Conservation (phyloP, 2,113 vertebrate species). For the Patagioenas fasciata region DNA sequence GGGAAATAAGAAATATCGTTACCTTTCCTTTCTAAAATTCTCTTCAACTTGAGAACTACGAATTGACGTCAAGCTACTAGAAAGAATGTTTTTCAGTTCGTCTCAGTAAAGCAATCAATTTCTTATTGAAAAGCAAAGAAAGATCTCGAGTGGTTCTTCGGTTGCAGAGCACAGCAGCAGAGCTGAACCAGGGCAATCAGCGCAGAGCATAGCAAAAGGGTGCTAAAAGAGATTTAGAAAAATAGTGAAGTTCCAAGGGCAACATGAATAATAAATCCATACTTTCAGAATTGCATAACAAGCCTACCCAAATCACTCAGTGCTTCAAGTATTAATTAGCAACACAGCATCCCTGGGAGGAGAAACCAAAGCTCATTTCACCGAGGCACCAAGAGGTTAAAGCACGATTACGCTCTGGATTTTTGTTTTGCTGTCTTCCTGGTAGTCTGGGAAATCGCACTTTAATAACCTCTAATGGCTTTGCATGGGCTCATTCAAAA, state of each 20-base stretch:
- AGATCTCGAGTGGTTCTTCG: background rate
- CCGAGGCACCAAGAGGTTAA: background rate
- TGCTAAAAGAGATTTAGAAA: background rate
- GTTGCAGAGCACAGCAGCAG: background rate
- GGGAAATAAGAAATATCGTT: background rate
- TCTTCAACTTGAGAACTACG: background rate
- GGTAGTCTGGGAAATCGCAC: background rate
- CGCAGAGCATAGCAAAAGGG: rapidly evolving
- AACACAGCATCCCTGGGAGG: background rate
- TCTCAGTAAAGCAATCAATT: background rate
- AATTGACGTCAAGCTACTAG: background rate
- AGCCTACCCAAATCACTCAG: background rate
- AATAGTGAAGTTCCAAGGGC: background rate
- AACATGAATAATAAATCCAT: background rate
- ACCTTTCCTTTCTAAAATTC: background rate
- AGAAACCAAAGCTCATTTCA: background rate
- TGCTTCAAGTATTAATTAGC: background rate
- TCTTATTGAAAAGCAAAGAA: background rate
- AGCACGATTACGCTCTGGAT: background rate
- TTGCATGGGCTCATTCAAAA: background rate
- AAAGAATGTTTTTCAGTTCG: background rate
- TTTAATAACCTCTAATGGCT: constrained; percentile 21
- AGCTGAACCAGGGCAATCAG: background rate
- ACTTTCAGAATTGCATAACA: background rate
- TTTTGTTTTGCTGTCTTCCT: background rate